Conservation (phyloP, 2,113 vertebrate genomes). For the Malurus alboscapulatus region DNA sequence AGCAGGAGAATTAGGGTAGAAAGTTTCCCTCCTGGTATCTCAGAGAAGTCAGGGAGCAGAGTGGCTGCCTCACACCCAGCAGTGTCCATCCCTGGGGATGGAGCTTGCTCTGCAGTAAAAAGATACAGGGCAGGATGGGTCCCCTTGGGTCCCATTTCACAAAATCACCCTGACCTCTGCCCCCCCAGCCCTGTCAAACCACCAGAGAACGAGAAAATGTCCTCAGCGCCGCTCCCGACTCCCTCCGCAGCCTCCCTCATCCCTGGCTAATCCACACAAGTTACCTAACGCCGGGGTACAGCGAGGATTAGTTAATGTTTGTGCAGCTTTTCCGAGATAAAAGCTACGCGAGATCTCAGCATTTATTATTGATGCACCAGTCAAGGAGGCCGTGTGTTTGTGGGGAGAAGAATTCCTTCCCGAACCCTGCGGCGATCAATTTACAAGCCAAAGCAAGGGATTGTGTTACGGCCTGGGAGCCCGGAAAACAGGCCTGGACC, state of each 20-base stretch:
- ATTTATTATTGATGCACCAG: constrained; percentile 53
- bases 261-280: neutral
- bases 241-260: neutral
- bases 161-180: neutral
- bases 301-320: constrained; percentile 27
- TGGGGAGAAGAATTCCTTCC: constrained; percentile 14
- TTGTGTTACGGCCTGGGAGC: constrained; percentile 42
- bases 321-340: constrained; percentile 11
- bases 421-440: constrained; percentile 38
- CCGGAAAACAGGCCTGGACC: neutral
- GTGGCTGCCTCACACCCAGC: rapidly evolving
- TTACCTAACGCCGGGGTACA: neutral
- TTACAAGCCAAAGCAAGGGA: constrained; percentile 43
- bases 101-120: neutral
- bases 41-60: neutral
- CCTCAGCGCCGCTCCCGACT: neutral
- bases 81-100: neutral
- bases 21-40: neutral
- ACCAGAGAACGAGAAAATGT: neutral
- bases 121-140: neutral
- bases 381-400: neutral
- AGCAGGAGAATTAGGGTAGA: neutral
- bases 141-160: neutral
- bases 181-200: neutral
- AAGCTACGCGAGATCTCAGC: neutral